Evolutionary conservation across 2,888 invertebrate genomes (phyloP), one percentile per base, ranked within the genome.

Genomic region (Phania funesta): DNA sequence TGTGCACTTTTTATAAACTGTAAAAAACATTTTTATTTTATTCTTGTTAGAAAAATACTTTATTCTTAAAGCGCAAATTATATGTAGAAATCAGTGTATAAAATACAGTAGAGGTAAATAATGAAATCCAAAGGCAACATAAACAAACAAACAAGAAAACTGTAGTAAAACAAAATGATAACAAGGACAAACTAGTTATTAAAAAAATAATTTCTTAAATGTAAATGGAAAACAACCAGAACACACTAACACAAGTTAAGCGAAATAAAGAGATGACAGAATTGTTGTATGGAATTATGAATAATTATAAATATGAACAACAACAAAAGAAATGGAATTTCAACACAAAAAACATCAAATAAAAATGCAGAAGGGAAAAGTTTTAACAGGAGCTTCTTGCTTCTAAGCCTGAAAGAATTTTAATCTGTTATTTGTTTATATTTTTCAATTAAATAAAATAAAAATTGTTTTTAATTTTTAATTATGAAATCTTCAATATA

Each of bases 111-210:
- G 20, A 32, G 20, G 20, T 11, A 29, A 58, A 58, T 26, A 18
- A 3, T n/a, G n/a, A 26, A 13, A 54, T n/a, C n/a, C 46, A 58
- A 35, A 3, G 16, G 16, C 35, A 48, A 46, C 22, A 32, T 22
- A 3, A n/a, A 11, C 1, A 38, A 20, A 44, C 24, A 24, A 32
- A 32, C n/a, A 56, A n/a, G n/a, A n/a, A n/a, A n/a, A n/a, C n/a
- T n/a, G 32, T 22, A 24, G 5, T 24, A 46, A 56, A 70, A 58
- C 70, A 70, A 70, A 70, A 58, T 56, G 32, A 58, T 70, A 58
- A 46, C 70, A 58, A 70, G 70, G 56, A 70, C 70, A 18, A 46
- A 35, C 44, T 56, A 56, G 54, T 68, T 68, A 56, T 68, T 68
- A 70, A 3, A 70, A 58, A n/a, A 70, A 32, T 46, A 58, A 70